These are phyloP conservation scores for Tridacna gigas DNA, from an alignment of 2,888 invertebrate species.

Conservation along the genomic window DNA sequence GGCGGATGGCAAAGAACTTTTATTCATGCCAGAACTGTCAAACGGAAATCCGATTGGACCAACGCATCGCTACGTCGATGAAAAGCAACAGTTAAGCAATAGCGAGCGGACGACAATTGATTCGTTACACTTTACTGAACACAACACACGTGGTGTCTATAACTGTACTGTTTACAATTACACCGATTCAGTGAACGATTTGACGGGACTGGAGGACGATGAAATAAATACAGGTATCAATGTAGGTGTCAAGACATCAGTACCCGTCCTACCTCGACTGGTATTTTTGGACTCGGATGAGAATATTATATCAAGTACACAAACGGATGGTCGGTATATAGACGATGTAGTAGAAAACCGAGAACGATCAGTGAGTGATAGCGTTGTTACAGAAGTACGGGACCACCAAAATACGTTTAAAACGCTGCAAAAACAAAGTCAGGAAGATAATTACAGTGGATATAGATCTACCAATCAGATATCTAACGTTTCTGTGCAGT, in stretches of 20 bases:
- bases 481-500: conserved; percentile 42
- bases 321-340: background rate
- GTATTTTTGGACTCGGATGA: conserved; percentile 54
- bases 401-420: background rate
- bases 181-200: background rate
- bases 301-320: conserved; percentile 26
- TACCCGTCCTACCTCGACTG: conserved; percentile 36
- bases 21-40: conserved; percentile 20
- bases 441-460: background rate
- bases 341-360: background rate
- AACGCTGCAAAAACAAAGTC: background rate
- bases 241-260: conserved; percentile 1
- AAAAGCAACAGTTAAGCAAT: background rate
- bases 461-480: background rate
- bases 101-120: conserved; percentile 17
- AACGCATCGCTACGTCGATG: conserved; percentile 2
- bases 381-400: background rate
- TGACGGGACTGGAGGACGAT: conserved; percentile 27
- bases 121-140: background rate
- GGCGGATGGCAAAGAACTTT: conserved; percentile 31
- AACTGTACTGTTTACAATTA: background rate
- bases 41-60: conserved; percentile 31
- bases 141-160: conserved; percentile 13
- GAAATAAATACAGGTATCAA: conserved; percentile 34
- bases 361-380: conserved; percentile 34